Conservation (phyloP, 2,888 invertebrate species). For the Tubulanus polymorphus region DNA sequence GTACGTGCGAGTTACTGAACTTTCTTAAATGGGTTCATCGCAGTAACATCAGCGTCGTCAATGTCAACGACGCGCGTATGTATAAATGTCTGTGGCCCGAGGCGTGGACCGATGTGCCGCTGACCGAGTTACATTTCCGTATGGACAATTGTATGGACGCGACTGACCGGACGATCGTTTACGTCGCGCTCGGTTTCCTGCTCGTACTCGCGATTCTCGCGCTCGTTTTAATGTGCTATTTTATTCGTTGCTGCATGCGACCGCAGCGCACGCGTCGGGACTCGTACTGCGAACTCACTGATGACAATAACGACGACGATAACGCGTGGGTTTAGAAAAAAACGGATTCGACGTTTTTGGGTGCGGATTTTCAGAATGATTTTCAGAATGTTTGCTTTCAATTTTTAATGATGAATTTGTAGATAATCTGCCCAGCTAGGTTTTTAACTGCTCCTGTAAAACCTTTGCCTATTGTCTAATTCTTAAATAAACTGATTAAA, state of each 20-base stretch:
- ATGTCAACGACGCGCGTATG: conserved; percentile 19
- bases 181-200: conserved; percentile 11
- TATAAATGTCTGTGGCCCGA: conserved; percentile 33
- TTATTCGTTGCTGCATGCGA: not conserved
- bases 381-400: no score
- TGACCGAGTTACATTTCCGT: conserved; percentile 27
- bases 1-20: conserved; percentile 35
- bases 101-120: conserved; percentile 24
- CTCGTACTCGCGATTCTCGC: conserved; percentile 9
- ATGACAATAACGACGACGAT: not conserved
- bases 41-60: conserved; percentile 20
- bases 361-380: no score
- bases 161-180: conserved; percentile 13
- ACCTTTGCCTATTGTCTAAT: no score
- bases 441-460: no score
- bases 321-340: not conserved
- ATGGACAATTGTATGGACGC: conserved; percentile 12
- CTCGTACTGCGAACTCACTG: not conserved
- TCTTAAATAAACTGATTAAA: no score
- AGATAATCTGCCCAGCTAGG: no score
- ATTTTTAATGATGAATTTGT: no score
- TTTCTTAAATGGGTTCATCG: conserved; percentile 33
- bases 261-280: not conserved
- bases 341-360: no score
- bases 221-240: conserved; percentile 7